Evolutionary conservation across 2,797 vertebrate species (phyloP).

Genomic region (Taeniopygia guttata): DNA sequence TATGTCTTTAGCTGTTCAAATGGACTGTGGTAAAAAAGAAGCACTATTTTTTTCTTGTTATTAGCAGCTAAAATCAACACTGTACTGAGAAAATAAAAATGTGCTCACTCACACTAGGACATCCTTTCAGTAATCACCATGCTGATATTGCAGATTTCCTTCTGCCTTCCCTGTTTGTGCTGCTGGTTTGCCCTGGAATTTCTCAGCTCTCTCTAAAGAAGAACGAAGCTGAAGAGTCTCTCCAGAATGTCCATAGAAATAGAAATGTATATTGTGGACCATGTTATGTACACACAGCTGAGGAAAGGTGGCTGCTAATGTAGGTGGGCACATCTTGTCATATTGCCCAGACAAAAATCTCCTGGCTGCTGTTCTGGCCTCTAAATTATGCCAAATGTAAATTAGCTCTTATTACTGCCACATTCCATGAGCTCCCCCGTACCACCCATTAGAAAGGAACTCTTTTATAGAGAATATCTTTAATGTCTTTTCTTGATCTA

Average conservation of each 20-base stretch:
- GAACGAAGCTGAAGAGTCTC: neutral
- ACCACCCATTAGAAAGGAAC: neutral
- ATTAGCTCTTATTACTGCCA: conserved; percentile 36
- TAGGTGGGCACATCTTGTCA: neutral
- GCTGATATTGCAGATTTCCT: neutral
- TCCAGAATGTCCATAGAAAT: neutral
- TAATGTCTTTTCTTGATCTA: neutral
- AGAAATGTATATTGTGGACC: neutral
- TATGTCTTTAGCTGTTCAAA: neutral
- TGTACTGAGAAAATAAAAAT: neutral
- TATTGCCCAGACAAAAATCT: neutral
- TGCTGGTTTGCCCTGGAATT: neutral
- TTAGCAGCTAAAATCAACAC: neutral
- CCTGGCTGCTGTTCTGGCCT: conserved; percentile 9
- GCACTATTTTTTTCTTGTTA: neutral
- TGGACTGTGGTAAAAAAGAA: neutral
- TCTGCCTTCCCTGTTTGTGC: neutral
- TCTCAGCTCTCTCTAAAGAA: neutral
- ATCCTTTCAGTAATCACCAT: neutral
- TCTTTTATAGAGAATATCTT: neutral
- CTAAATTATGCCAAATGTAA: conserved; percentile 42
- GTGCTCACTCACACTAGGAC: neutral
- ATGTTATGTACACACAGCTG: neutral
- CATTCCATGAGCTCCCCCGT: neutral
- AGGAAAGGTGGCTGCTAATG: conserved; percentile 5